Conservation (phyloP, 2,888 invertebrate species). For the Campoplex capitator region DNA sequence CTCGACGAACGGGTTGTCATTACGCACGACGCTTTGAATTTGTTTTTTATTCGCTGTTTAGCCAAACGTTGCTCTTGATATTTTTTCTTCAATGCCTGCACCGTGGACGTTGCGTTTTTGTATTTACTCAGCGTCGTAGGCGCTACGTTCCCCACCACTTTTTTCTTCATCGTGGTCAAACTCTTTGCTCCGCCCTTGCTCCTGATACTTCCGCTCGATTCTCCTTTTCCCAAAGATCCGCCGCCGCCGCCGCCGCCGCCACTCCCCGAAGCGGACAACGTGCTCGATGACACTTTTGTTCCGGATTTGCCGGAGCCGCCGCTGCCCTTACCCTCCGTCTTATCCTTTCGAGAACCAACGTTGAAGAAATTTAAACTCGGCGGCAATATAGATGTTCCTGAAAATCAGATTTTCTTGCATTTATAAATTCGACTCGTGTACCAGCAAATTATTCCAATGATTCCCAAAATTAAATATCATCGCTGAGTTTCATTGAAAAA, state of each 20-base stretch:
- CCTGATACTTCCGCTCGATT: slow-evolving; percentile 67
- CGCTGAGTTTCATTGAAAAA: too few relatives aligned
- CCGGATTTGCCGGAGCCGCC: slow-evolving; percentile 44
- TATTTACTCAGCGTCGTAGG: slow-evolving; percentile 77
- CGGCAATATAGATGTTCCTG: slow-evolving; percentile 89
- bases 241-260: not conserved
- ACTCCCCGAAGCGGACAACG: slow-evolving; percentile 13
- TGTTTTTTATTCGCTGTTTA: slow-evolving; percentile 83
- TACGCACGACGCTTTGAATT: slow-evolving; percentile 80
- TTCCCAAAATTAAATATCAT: too few relatives aligned
- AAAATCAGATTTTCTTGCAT: slow-evolving; percentile 31
- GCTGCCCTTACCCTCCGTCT: slow-evolving; percentile 73
- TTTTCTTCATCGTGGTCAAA: slow-evolving; percentile 76
- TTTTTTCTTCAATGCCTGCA: slow-evolving; percentile 87
- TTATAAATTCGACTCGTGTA: not conserved
- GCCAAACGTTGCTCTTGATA: slow-evolving; percentile 88
- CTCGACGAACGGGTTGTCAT: slow-evolving; percentile 85
- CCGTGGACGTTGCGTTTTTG: slow-evolving; percentile 82
- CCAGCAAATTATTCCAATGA: too few relatives aligned
- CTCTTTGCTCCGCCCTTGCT: slow-evolving; percentile 81
- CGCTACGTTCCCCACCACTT: slow-evolving; percentile 69
- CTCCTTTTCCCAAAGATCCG: slow-evolving; percentile 66
- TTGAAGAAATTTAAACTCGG: slow-evolving; percentile 90
- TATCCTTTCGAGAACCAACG: slow-evolving; percentile 78
- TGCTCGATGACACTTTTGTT: slow-evolving; percentile 54